Base-by-base conservation (phyloP, 2,888 invertebrate genomes). In the Eristalis arbustorum region DNA sequence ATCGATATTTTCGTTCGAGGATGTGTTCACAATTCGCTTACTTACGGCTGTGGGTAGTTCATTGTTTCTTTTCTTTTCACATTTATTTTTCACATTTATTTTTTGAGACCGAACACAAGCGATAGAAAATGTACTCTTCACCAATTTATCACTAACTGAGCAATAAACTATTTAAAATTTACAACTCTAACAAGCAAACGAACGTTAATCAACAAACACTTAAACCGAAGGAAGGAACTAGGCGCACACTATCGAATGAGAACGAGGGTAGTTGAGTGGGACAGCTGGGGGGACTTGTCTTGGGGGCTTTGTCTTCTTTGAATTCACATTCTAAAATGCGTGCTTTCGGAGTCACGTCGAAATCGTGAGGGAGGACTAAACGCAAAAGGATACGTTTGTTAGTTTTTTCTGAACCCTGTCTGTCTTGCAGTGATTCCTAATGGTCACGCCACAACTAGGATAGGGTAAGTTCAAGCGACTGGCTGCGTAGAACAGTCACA, bases 161-260 rank as follows among this genome's bases (percentile, higher is more conserved):
- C 80, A 84, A 80, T 84, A 84, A 84, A 80, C 84, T 80, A 84
- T 80, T 71, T 71, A 80, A 80, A 56, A 75, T 84, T 80, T 75
- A 84, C 84, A 72, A 84, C 61, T 74, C 14, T 40, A 64, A 61
- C 14, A 69, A 59, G 37, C 14, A 22, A 49, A 66, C 49, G 68
- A 37, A 34, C 28, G 22, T 34, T 13, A 56, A 73, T 28, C 8
- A 59, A n/a, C 25, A 56, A 56, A 49, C 22, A 59, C 6, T 40
- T 56, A 64, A 68, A 23, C 68, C 63, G 22, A 71, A 28, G 31
- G 28, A 63, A 73, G 34, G 25, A 67, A 49, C 56, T 66, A 66
- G 37, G 59, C 66, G 42, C 40, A 75, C 74, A 59, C 66, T 75
- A 67, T 66, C 28, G 66, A 66, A 59, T 57, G 57, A 66, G 66